Percentiles rank a stretch among this genome's conserved stretches.
Conservation (phyloP, 2,113 vertebrate genomes). For the Menura novaehollandiae region DNA sequence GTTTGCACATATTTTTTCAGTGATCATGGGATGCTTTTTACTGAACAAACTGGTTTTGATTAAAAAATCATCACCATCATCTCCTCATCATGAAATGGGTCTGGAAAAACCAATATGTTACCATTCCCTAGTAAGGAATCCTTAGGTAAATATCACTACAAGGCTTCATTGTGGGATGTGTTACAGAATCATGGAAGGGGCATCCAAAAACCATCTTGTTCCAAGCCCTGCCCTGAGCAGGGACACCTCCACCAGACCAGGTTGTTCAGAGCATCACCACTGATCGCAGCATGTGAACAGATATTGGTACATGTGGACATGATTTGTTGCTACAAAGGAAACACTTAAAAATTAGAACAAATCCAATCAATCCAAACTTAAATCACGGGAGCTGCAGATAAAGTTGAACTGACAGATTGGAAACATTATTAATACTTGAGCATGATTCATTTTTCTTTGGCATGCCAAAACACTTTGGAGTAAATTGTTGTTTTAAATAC, state of each 20-base stretch:
- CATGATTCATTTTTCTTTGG: not conserved
- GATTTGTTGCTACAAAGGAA: not conserved
- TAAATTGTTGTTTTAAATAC: slow-evolving; percentile 55
- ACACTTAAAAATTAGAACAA: not conserved
- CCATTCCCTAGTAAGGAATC: not conserved
- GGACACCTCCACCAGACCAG: not conserved
- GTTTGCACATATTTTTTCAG: not conserved
- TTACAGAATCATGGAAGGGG: not conserved
- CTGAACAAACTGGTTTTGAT: not conserved
- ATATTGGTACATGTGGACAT: not conserved
- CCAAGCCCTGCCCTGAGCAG: not conserved
- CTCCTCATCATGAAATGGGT: not conserved
- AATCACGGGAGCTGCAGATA: not conserved
- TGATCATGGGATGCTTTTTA: not conserved
- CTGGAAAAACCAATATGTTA: not conserved
- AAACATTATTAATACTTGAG: not conserved
- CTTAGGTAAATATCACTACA: not conserved
- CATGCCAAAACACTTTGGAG: slow-evolving; percentile 19
- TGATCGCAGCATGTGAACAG: not conserved
- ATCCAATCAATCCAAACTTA: not conserved
- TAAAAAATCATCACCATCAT: not conserved
- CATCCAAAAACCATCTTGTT: not conserved
- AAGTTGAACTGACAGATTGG: not conserved
- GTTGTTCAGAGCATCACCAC: not conserved
- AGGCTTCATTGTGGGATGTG: not conserved